phyloP scores from a whole-genome alignment of 1,140 invertebrate genomes.

The Brachionus paranguensis region DNA sequence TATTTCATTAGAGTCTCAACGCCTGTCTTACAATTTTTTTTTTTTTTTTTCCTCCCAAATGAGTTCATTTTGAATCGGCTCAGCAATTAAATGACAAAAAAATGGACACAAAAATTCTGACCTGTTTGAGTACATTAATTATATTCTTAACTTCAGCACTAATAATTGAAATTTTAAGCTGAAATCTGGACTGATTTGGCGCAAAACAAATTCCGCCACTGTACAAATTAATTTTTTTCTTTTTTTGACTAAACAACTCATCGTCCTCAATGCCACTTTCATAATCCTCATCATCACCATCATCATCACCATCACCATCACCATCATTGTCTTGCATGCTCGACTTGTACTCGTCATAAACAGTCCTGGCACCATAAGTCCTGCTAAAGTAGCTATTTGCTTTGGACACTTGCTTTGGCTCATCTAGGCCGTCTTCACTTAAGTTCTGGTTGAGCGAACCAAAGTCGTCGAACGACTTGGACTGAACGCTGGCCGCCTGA shows the following conservation, averaged over 20 bases:
- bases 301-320: constrained; percentile 44
- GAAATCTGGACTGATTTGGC: constrained; percentile 45
- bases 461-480: not conserved
- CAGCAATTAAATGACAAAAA: not conserved
- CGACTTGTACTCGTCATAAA: constrained; percentile 49
- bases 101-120: constrained; percentile 60
- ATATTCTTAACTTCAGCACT: constrained; percentile 94
- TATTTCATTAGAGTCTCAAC: not conserved
- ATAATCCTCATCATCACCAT: constrained; percentile 45
- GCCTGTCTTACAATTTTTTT: not conserved
- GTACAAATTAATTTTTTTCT: constrained; percentile 8
- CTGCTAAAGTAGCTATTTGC: not conserved
- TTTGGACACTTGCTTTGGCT: not conserved
- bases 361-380: constrained; percentile 40
- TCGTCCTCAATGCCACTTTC: constrained; percentile 51
- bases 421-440: not conserved
- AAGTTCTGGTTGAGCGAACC: not conserved
- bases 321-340: not conserved
- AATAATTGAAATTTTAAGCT: constrained; percentile 95
- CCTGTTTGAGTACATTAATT: constrained; percentile 90
- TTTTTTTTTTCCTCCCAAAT: not conserved
- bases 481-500: not conserved
- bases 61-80: not conserved
- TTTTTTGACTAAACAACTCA: constrained; percentile 10
- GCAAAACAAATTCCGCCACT: not conserved